A percentile compares a stretch with the other conserved stretches of the same genome.
phyloP scores from a whole-genome alignment of 2,888 invertebrate species.

The Drosophila monieri region DNA sequence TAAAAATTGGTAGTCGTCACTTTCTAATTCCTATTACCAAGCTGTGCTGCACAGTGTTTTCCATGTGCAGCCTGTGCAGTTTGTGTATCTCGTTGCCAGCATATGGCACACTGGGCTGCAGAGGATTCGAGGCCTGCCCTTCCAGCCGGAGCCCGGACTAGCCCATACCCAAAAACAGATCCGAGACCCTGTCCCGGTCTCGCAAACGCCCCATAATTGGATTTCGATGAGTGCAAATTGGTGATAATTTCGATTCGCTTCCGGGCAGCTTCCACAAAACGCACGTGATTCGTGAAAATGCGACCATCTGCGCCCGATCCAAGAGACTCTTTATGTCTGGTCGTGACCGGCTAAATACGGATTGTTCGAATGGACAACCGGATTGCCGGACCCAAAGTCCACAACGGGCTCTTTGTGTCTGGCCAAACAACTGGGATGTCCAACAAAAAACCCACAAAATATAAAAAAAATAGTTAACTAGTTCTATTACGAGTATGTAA shows the following conservation, averaged over 20 bases:
- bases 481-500: background rate
- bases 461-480: background rate
- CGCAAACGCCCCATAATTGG: constrained; percentile 75
- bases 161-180: constrained; percentile 10
- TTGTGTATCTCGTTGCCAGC: constrained; percentile 49
- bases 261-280: constrained; percentile 45
- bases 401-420: constrained; percentile 32
- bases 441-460: background rate
- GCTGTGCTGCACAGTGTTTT: constrained; percentile 13
- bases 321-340: constrained; percentile 55
- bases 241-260: constrained; percentile 81
- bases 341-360: constrained; percentile 64
- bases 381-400: constrained; percentile 20
- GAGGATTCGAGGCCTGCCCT: constrained; percentile 41
- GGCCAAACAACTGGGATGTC: constrained; percentile 20
- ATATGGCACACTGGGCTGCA: constrained; percentile 52
- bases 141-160: constrained; percentile 36
- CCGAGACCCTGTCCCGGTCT: constrained; percentile 17
- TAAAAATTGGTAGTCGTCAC: too few species aligned
- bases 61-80: constrained; percentile 51
- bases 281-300: constrained; percentile 74
- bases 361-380: constrained; percentile 39
- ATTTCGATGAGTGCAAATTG: constrained; percentile 83
- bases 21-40: background rate
- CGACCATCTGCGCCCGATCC: constrained; percentile 61